Evolutionary conservation across 2,113 vertebrate genomes (phyloP).

Genomic region (Urocolius indicus): DNA sequence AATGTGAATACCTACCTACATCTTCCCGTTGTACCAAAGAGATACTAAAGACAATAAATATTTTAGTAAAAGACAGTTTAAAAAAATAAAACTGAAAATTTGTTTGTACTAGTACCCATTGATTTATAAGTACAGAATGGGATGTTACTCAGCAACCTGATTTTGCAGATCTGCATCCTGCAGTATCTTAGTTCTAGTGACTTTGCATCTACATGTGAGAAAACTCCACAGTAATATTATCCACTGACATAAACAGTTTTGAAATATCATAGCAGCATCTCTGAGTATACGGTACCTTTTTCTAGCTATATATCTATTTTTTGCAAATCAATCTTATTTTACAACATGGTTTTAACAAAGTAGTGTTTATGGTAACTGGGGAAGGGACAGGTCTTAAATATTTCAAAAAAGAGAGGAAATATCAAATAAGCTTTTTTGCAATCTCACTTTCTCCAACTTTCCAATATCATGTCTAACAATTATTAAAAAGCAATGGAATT

Average conservation of each 20-base stretch:
- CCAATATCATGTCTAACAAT: not conserved
- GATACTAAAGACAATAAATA: not conserved
- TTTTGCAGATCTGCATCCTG: not conserved
- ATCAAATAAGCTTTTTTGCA: not conserved
- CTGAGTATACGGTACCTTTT: not conserved
- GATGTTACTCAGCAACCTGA: not conserved
- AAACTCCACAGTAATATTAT: not conserved
- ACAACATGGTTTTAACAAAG: not conserved
- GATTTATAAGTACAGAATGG: not conserved
- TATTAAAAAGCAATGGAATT: not conserved
- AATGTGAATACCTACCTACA: not conserved
- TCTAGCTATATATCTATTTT: not conserved
- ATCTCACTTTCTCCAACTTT: not conserved
- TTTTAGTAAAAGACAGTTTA: not conserved
- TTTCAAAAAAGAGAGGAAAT: not conserved
- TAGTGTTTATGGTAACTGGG: fast-evolving
- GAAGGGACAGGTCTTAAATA: not conserved
- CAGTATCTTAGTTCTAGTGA: not conserved
- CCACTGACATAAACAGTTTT: not conserved
- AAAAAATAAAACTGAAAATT: not conserved
- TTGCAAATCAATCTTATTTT: not conserved
- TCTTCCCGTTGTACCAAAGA: not conserved
- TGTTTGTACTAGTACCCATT: not conserved
- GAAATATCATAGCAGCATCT: not conserved
- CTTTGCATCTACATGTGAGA: fast-evolving